These are phyloP conservation scores for Fregetta grallaria DNA, from an alignment of 2,113 vertebrate species.

Conservation along the genomic window DNA sequence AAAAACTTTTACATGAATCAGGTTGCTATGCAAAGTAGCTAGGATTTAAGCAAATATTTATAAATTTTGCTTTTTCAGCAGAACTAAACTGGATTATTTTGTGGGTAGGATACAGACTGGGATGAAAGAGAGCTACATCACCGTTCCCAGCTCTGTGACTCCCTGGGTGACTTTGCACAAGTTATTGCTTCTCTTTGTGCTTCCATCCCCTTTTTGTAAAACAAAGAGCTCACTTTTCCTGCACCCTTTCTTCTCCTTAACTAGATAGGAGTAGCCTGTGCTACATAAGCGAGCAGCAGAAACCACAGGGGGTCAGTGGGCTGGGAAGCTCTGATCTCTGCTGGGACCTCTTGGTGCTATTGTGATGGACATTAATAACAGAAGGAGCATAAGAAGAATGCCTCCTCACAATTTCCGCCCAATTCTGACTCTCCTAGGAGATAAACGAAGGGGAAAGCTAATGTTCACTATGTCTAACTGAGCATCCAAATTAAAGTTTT, in stretches of 20 bases:
- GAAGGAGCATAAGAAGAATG: not conserved
- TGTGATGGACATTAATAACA: not conserved
- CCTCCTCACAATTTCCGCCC: not conserved
- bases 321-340: not conserved
- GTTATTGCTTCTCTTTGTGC: slow-evolving; percentile 19
- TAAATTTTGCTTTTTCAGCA: slow-evolving; percentile 39
- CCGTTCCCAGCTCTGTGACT: not conserved
- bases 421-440: not conserved
- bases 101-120: not conserved
- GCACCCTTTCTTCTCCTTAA: not conserved
- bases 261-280: not conserved
- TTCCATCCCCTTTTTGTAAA: not conserved
- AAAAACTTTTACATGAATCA: not conserved
- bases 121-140: slow-evolving; percentile 11
- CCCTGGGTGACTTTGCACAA: not conserved
- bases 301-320: accelerated
- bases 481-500: not conserved
- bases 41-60: slow-evolving; percentile 43
- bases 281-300: accelerated
- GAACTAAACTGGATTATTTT: slow-evolving; percentile 47
- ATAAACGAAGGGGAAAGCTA: not conserved
- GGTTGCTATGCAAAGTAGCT: slow-evolving; percentile 35
- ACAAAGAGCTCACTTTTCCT: not conserved
- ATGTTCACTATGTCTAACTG: not conserved
- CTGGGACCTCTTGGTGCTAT: not conserved